These are phyloP conservation scores for Hymenopus coronatus DNA, from an alignment of 2,888 invertebrate genomes.

Conservation along the genomic window DNA sequence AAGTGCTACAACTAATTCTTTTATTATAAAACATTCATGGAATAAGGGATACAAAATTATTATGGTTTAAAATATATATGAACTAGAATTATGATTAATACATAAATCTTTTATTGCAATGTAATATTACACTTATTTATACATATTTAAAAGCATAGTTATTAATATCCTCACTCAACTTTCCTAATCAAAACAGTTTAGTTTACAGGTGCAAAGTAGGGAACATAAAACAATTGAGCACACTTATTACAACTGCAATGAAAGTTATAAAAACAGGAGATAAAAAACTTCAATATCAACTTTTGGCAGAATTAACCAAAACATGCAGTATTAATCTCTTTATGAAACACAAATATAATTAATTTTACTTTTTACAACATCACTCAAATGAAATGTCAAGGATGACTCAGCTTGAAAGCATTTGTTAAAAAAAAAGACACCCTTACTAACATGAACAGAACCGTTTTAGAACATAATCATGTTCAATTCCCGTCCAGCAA, in stretches of 20 bases:
- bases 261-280: neutral
- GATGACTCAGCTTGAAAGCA: neutral
- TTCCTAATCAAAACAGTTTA: neutral
- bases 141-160: neutral
- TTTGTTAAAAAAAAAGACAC: neutral
- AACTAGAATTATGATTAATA: neutral
- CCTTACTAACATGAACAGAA: neutral
- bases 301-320: neutral
- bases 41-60: neutral
- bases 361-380: neutral
- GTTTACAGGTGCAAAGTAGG: neutral
- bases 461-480: neutral
- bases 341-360: neutral
- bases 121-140: neutral
- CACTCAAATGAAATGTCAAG: neutral
- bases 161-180: neutral
- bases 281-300: neutral
- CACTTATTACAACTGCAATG: neutral
- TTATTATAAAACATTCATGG: too few species aligned
- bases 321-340: neutral
- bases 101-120: neutral
- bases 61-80: neutral
- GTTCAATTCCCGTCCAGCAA: neutral
- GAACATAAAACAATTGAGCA: neutral
- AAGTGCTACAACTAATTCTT: too few species aligned